Percentiles rank a stretch among this genome's conserved stretches.
Conservation (phyloP, 1,140 invertebrate species). For the Drosophila parvula region DNA sequence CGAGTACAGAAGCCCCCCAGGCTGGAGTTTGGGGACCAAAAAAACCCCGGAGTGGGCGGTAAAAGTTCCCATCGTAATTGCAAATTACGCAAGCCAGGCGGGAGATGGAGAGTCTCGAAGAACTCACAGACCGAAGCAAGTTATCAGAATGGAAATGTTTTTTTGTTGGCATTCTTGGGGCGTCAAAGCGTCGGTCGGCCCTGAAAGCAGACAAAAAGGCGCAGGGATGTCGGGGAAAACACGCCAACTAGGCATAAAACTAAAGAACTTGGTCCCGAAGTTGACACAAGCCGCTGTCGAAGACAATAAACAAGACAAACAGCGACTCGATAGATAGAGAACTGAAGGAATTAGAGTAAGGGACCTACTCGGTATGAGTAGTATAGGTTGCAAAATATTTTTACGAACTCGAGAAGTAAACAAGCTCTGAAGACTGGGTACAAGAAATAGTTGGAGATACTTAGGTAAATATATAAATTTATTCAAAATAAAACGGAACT, state of each 20-base stretch:
- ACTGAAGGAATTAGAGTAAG: background rate
- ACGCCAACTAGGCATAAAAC: slow-evolving; percentile 63
- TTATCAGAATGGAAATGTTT: slow-evolving; percentile 69
- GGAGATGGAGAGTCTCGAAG: background rate
- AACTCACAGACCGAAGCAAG: slow-evolving; percentile 31
- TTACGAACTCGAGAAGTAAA: slow-evolving; percentile 5
- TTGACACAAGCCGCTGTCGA: slow-evolving; percentile 49
- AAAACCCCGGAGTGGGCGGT: background rate
- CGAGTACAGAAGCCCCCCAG: slow-evolving; percentile 15
- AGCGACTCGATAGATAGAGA: slow-evolving; percentile 18
- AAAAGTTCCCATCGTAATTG: slow-evolving; percentile 65
- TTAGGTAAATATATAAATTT: background rate
- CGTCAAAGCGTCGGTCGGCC: slow-evolving; percentile 40
- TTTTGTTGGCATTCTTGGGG: slow-evolving; percentile 27
- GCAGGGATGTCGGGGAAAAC: slow-evolving; percentile 15
- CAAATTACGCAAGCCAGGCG: slow-evolving; percentile 64
- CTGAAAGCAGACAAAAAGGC: slow-evolving; percentile 15
- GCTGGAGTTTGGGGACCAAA: background rate
- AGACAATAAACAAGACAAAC: slow-evolving; percentile 60
- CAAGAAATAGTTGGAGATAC: background rate
- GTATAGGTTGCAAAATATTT: slow-evolving; percentile 10
- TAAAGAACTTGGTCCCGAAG: slow-evolving; percentile 50
- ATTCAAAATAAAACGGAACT: no score
- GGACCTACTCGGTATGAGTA: background rate
- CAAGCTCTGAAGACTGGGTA: background rate